Percentiles rank a stretch among this genome's conserved stretches.
Evolutionary conservation across 2,113 vertebrate species (phyloP).

Genomic region (Erythrocebus patas): DNA sequence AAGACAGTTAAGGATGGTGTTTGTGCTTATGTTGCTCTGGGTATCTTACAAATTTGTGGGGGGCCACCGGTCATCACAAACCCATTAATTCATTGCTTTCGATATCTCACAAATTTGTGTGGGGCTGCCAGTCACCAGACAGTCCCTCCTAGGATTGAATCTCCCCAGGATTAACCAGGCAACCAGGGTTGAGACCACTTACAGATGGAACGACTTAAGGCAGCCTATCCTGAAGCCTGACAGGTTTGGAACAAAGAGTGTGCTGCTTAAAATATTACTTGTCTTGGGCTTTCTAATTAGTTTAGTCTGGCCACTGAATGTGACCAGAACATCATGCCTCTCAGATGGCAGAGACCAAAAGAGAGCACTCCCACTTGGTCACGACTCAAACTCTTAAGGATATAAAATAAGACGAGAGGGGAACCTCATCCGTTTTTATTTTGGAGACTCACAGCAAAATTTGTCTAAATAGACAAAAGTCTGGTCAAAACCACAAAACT

Average conservation of each 20-base stretch:
- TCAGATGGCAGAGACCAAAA: neutral
- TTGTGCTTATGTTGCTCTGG: neutral
- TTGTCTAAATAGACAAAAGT: neutral
- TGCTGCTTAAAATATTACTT: neutral
- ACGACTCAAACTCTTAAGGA: neutral
- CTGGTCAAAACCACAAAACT: neutral
- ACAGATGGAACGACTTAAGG: too few relatives aligned
- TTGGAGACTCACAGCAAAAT: neutral
- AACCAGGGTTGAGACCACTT: neutral
- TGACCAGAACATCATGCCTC: neutral
- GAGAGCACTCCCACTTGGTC: neutral
- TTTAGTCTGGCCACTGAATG: neutral
- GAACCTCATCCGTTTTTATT: neutral
- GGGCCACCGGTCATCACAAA: neutral
- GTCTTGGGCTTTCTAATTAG: neutral
- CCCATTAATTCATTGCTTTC: too few relatives aligned
- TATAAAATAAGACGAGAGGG: neutral
- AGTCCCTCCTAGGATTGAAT: neutral
- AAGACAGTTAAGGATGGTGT: neutral
- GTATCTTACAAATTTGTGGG: neutral
- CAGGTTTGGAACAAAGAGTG: neutral
- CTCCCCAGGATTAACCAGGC: neutral
- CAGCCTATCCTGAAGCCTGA: neutral
- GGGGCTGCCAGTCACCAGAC: neutral
- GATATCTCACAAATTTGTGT: neutral